These are phyloP conservation scores for Crax fasciolata DNA, from an alignment of 2,797 vertebrate genomes.

Conservation along the genomic window DNA sequence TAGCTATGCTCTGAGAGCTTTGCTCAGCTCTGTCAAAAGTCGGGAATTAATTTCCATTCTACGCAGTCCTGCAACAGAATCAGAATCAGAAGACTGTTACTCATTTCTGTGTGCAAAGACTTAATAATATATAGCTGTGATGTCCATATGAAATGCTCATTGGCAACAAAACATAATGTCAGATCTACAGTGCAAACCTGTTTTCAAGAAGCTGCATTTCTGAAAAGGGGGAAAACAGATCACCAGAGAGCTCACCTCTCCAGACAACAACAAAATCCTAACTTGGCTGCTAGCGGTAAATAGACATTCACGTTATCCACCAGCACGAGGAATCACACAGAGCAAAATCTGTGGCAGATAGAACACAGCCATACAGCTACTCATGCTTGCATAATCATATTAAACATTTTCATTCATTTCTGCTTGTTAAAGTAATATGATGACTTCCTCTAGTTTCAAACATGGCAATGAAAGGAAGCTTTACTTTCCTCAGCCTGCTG, in stretches of 20 bases:
- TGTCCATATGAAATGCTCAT: neutral
- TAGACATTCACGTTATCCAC: neutral
- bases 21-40: neutral
- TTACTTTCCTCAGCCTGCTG: constrained; percentile 66
- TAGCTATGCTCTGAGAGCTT: neutral
- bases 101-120: neutral
- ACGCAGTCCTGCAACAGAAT: neutral
- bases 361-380: constrained; percentile 12
- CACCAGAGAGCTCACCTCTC: neutral
- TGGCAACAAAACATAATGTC: neutral
- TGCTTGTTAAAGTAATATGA: constrained; percentile 74
- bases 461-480: constrained; percentile 64
- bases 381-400: constrained; percentile 56
- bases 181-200: neutral
- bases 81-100: neutral
- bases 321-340: neutral
- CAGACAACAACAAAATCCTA: neutral
- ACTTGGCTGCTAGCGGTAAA: constrained; percentile 1
- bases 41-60: neutral
- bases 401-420: constrained; percentile 74
- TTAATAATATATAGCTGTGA: neutral
- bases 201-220: neutral
- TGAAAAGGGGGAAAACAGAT: neutral
- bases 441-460: constrained; percentile 68
- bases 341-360: neutral